Percentiles rank a stretch among this genome's conserved stretches.
Conservation (phyloP, 2,113 vertebrate genomes). For the Tragelaphus scriptus region DNA sequence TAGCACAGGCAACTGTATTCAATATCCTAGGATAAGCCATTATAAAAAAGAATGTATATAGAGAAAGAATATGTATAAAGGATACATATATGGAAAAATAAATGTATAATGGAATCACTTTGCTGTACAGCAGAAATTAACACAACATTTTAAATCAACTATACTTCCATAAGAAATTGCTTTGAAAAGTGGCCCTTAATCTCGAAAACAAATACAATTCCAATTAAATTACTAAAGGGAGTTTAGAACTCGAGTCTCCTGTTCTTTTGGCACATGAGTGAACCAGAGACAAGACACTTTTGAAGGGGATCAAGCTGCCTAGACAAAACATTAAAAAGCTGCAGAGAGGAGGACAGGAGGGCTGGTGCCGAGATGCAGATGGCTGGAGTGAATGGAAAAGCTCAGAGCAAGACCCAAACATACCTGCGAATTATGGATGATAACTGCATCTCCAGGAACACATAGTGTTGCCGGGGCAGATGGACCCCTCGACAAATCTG, state of each 20-base stretch:
- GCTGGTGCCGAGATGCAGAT: too few relatives aligned
- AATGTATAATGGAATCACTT: neutral
- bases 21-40: neutral
- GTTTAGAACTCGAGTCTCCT: neutral
- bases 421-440: accelerated
- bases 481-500: accelerated
- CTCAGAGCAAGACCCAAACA: accelerated
- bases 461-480: accelerated
- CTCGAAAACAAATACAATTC: neutral
- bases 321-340: neutral
- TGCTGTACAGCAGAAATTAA: neutral
- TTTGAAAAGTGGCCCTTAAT: neutral
- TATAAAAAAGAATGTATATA: neutral
- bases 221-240: neutral
- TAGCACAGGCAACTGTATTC: neutral
- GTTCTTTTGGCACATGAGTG: neutral
- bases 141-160: neutral
- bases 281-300: neutral
- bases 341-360: neutral
- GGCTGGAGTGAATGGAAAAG: neutral
- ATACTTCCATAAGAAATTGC: neutral
- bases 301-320: neutral
- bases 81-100: neutral
- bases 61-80: neutral
- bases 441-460: accelerated